Evolutionary conservation across 37 sponge, comb jelly and placozoan genomes (phyloP).

Genomic region (Halisarca cf. caerulea): DNA sequence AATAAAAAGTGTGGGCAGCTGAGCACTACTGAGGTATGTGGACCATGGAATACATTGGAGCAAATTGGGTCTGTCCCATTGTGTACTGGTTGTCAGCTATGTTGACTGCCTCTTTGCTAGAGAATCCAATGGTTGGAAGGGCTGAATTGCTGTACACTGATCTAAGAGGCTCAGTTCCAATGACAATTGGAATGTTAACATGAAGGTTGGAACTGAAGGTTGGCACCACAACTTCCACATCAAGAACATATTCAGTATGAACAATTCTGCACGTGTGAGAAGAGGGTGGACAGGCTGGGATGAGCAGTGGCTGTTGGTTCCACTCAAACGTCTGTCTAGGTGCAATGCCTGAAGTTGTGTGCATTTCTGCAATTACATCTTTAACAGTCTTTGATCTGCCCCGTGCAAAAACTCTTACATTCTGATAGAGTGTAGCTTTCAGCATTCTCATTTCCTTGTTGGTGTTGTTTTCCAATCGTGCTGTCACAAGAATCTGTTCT

Average conservation of each 20-base stretch:
- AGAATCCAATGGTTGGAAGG: slow-evolving; percentile 4
- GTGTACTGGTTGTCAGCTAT: slow-evolving; percentile 38
- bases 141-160: not conserved
- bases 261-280: slow-evolving; percentile 16
- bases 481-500: slow-evolving; percentile 38
- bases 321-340: not conserved
- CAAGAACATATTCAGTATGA: not conserved
- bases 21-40: no score
- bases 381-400: not conserved
- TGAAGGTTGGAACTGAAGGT: not conserved
- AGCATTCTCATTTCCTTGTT: slow-evolving; percentile 28
- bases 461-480: slow-evolving; percentile 43
- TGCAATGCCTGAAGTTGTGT: not conserved
- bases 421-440: slow-evolving; percentile 14
- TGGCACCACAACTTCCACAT: slow-evolving; percentile 2
- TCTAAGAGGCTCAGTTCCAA: slow-evolving; percentile 17
- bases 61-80: slow-evolving; percentile 34
- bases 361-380: not conserved
- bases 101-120: not conserved
- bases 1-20: no score
- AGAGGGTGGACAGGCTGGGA: slow-evolving; percentile 6
- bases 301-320: slow-evolving; percentile 26
- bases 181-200: not conserved
- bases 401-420: slow-evolving; percentile 29
- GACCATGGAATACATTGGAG: slow-evolving; percentile 12